Evolutionary conservation across 2,888 invertebrate genomes (phyloP), one percentile per base, ranked within the genome.

Genomic region (Subacronicta megacephala): DNA sequence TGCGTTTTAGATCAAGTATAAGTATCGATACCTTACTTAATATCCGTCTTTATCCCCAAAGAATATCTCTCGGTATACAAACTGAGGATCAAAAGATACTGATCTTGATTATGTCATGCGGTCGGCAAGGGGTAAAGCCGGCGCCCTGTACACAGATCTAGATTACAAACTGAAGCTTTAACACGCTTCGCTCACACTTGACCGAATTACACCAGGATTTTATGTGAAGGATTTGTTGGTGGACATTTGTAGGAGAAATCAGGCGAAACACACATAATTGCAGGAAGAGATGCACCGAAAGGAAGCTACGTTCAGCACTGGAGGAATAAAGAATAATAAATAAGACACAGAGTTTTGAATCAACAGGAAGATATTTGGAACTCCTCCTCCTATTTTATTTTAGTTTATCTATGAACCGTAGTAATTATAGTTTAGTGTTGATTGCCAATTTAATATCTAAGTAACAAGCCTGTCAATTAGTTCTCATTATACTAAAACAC

Each of bases 111-210:
- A 69, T 51, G 36, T 65, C 44, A 31, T 31, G 23, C 16, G 35
- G 67, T 16, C 29, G 31, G 43, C 46, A 46, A 64, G 69, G 38
- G 46, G 37, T 38, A 29, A 51, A 57, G 50, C 57, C 57, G 57
- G 64, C 70, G 57, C 70, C 56, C 44, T 62, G 47, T 44, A 62
- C 15, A 62, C 57, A 62, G 56, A 65, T 65, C 63, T 69, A 62
- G 65, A 65, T 65, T 65, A 57, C 37, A 47, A 44, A 57, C 29
- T 10, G 44, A 33, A 44, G 47, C 57, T 61, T 29, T 41, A 68
- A 63, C 57, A 52, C 57, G 51, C n/a, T 4, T 7, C 17, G 38
- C 29, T 69, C 51, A 51, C 47, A 52, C 70, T 65, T 65, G 65
- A 63, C 63, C 62, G 68, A 45, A 67, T 63, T 53, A 33, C 26